Conservation (phyloP, 2,797 vertebrate genomes). For the Trematocara caparti region DNA sequence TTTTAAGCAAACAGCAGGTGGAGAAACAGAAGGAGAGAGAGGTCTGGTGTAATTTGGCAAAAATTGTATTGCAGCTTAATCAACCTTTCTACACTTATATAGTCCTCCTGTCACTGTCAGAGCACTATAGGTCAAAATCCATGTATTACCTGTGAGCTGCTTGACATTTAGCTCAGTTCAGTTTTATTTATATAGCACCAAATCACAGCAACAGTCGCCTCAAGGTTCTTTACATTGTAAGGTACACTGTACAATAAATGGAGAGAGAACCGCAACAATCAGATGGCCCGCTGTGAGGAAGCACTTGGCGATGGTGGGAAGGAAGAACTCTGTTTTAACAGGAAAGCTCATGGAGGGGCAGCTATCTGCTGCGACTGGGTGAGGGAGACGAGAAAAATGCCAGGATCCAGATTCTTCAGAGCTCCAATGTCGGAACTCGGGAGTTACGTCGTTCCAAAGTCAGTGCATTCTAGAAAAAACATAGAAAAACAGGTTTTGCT, state of each 20-base stretch:
- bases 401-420: not conserved
- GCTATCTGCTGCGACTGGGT: not conserved
- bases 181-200: not conserved
- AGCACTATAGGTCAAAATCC: not conserved
- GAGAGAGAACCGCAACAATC: not conserved
- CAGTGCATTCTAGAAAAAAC: not conserved
- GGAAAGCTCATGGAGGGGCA: not conserved
- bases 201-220: not conserved
- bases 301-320: not conserved
- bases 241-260: not conserved
- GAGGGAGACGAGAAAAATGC: not conserved
- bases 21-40: constrained; percentile 44
- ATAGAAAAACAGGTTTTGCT: not conserved
- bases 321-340: not conserved
- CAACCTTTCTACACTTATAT: not conserved
- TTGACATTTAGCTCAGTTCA: not conserved
- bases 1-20: constrained; percentile 47
- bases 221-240: not conserved
- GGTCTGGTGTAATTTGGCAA: not conserved
- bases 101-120: not conserved
- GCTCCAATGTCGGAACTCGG: not conserved
- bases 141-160: not conserved
- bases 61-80: not conserved
- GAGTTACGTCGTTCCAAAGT: not conserved
- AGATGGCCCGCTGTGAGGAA: not conserved